phyloP scores from a whole-genome alignment of 2,113 vertebrate species.

The Typhlomys cinereus region DNA sequence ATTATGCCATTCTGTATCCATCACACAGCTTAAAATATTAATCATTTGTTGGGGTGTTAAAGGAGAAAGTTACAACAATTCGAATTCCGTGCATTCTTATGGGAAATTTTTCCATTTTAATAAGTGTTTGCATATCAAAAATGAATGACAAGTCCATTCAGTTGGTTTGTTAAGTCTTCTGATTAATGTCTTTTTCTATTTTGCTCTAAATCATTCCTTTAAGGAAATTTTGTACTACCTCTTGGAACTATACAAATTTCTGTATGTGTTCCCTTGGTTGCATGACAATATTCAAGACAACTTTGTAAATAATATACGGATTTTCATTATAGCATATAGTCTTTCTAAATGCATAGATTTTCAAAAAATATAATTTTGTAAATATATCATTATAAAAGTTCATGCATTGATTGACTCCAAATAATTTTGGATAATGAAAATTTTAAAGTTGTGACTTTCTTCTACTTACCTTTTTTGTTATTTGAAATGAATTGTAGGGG shows the following conservation, averaged over 20 bases:
- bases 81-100: not conserved
- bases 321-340: no score
- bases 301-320: no score
- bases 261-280: constrained; percentile 73
- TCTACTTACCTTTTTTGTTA: no score
- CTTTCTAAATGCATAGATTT: no score
- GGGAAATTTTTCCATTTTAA: not conserved
- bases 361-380: no score
- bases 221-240: constrained; percentile 68
- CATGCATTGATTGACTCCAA: no score
- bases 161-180: not conserved
- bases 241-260: constrained; percentile 60
- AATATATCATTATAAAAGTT: no score
- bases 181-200: not conserved
- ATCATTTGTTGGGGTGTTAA: not conserved
- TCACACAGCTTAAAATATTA: no score
- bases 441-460: no score
- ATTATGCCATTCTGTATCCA: not conserved
- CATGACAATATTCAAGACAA: constrained; percentile 80
- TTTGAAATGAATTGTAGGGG: no score
- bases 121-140: not conserved
- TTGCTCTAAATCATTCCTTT: not conserved
- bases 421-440: no score
- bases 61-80: not conserved
- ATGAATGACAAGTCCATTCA: not conserved